Conservation (phyloP, 2,888 invertebrate species). For the Epinotia bilunana region DNA sequence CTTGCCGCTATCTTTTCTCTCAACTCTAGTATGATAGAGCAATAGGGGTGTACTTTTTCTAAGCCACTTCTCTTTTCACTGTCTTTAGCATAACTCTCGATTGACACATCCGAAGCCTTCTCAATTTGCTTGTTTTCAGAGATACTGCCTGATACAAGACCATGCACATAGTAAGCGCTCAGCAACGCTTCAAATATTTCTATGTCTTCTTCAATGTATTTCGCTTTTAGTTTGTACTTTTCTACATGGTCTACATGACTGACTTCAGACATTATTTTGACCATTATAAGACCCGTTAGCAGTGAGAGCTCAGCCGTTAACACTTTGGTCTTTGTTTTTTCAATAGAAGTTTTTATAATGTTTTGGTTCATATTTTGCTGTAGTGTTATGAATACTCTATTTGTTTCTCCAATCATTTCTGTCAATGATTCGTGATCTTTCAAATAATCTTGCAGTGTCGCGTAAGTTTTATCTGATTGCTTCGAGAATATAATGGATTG, state of each 20-base stretch:
- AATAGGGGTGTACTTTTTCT: slow-evolving; percentile 78
- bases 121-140: slow-evolving; percentile 63
- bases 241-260: slow-evolving; percentile 93
- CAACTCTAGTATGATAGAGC: slow-evolving; percentile 68
- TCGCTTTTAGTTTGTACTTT: slow-evolving; percentile 89
- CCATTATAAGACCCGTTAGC: slow-evolving; percentile 82
- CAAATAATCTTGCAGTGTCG: slow-evolving; percentile 50
- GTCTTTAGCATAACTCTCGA: slow-evolving; percentile 55
- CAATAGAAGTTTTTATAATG: slow-evolving; percentile 30
- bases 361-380: slow-evolving; percentile 45
- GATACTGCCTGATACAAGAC: slow-evolving; percentile 67
- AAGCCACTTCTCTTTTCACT: slow-evolving; percentile 55
- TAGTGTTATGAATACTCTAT: slow-evolving; percentile 56
- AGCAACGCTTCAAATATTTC: slow-evolving; percentile 83
- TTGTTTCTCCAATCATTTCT: slow-evolving; percentile 55
- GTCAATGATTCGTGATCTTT: slow-evolving; percentile 55
- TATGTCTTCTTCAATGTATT: slow-evolving; percentile 89
- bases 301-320: slow-evolving; percentile 66
- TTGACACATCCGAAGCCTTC: slow-evolving; percentile 59
- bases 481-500: slow-evolving; percentile 53
- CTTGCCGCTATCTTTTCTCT: slow-evolving; percentile 67
- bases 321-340: slow-evolving; percentile 57
- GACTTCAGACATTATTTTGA: slow-evolving; percentile 85
- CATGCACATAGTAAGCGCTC: slow-evolving; percentile 84
- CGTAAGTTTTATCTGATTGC: slow-evolving; percentile 27